These are phyloP conservation scores for Diplogasteroides magnus DNA, from an alignment of 1,140 invertebrate genomes.

Conservation along the genomic window DNA sequence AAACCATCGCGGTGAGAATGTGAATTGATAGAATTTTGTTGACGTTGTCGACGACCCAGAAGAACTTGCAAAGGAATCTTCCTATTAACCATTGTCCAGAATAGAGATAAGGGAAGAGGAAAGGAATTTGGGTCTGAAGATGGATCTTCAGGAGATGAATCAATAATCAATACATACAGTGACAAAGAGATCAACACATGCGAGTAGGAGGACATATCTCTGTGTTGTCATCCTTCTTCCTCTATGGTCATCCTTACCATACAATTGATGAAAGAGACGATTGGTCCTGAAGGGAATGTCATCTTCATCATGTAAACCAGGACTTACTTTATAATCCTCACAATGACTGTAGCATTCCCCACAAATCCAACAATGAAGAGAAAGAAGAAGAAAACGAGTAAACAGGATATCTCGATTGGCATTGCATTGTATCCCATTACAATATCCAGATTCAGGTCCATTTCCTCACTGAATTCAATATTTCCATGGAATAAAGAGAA, in stretches of 20 bases:
- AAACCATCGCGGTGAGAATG: conserved; percentile 7
- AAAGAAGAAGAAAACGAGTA: conserved; percentile 9
- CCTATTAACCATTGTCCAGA: conserved; percentile 20
- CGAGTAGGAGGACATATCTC: conserved; percentile 17
- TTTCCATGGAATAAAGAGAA: no score
- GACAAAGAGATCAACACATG: conserved; percentile 16
- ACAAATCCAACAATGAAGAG: conserved; percentile 19
- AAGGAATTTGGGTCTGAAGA: conserved; percentile 7
- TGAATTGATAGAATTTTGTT: conserved; percentile 21
- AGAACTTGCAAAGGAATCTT: conserved; percentile 11
- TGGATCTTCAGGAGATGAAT: neutral
- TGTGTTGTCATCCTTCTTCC: conserved; percentile 4
- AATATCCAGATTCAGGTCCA: no score
- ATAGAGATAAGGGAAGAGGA: conserved; percentile 16
- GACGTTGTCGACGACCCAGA: conserved; percentile 9
- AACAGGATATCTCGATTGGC: conserved; percentile 12
- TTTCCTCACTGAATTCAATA: no score
- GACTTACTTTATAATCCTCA: conserved; percentile 18
- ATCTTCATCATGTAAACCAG: neutral
- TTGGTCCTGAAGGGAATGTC: conserved; percentile 5
- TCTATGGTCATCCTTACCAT: neutral
- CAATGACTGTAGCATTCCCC: conserved; percentile 15
- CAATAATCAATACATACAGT: conserved; percentile 8
- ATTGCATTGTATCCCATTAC: conserved; percentile 5
- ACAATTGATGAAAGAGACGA: neutral